phyloP scores from a whole-genome alignment of 2,888 invertebrate species.

The Bedellia somnulentella region DNA sequence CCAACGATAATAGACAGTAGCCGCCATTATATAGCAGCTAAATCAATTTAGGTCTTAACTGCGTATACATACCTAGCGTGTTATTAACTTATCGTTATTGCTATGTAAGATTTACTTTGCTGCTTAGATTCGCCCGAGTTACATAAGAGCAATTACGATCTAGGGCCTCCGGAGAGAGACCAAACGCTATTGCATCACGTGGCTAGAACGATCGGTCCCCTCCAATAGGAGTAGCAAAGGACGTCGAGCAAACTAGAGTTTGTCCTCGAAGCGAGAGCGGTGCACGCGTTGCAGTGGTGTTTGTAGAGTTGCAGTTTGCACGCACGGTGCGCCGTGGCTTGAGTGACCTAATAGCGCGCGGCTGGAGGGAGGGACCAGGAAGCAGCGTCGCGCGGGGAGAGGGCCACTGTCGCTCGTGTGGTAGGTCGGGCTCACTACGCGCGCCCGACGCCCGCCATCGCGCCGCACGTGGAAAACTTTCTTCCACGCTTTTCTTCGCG shows the following conservation, averaged over 20 bases:
- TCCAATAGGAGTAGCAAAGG: slow-evolving; percentile 50
- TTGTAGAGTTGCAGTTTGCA: slow-evolving; percentile 56
- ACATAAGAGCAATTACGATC: no score
- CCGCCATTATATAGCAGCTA: background rate
- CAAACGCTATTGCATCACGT: slow-evolving; percentile 46
- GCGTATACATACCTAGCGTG: no score
- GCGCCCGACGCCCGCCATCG: slow-evolving; percentile 30
- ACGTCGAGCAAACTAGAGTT: slow-evolving; percentile 59
- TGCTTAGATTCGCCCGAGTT: no score
- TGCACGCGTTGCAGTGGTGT: slow-evolving; percentile 58
- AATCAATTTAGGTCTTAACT: background rate
- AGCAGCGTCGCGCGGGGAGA: slow-evolving; percentile 33
- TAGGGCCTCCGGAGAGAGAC: slow-evolving; percentile 5
- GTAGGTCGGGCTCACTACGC: slow-evolving; percentile 59
- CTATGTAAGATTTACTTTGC: no score
- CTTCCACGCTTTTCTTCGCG: slow-evolving; percentile 53
- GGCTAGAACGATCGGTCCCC: slow-evolving; percentile 59
- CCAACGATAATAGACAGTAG: background rate
- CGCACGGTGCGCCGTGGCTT: slow-evolving; percentile 47
- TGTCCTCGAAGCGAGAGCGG: slow-evolving; percentile 61
- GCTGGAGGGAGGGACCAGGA: slow-evolving; percentile 60
- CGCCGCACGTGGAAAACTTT: slow-evolving; percentile 41
- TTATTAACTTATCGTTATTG: no score
- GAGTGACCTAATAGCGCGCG: slow-evolving; percentile 53
- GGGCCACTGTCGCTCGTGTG: slow-evolving; percentile 40